Evolutionary conservation across 2,888 invertebrate genomes (phyloP), one percentile per base, ranked within the genome.

Genomic region (Leptothorax acervorum): DNA sequence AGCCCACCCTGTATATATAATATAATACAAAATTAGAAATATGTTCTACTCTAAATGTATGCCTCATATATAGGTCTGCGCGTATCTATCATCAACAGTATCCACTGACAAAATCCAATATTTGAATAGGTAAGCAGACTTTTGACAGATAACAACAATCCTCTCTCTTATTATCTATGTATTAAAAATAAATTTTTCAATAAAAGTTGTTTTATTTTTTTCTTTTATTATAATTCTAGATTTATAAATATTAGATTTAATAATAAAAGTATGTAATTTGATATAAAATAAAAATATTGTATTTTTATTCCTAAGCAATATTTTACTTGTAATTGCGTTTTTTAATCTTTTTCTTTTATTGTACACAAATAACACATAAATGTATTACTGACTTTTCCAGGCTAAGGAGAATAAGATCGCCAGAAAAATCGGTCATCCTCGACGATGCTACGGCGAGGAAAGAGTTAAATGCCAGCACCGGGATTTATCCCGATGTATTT

Each of bases 71-170:
- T 65, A 89, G 89, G 70, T 86, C 11, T 89, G 86, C 9, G 84
- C 66, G 31, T 86, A 66, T 70, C 62, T 89, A 42, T 85, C 75
- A 70, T 83, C 88, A 48, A 84, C 63, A 18, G 57, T 86, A 55
- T 51, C 55, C 31, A 57, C 68, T 15, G 81, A 68, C 18, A 76
- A 85, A 35, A 63, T 83, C n/a, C 76, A 62, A 62, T 70, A 51
- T 31, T 53, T 31, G 12, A 71, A 78, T 12, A 86, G 84, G 89
- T 86, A 86, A 53, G 84, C 55, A 48, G 42, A 35, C 11, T 63
- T 45, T 48, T 0, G 3, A 18, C 1, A 74, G 3, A 60, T 15
- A 2, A 23, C 9, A 23, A 35, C 35, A 31, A 35, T 0, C 6
- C 8, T 48, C 4, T 73, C 3, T 57, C n/a, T 74, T 18, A 1